These are phyloP conservation scores for Morinoia aosen DNA, from an alignment of 2,888 invertebrate genomes.

Conservation along the genomic window DNA sequence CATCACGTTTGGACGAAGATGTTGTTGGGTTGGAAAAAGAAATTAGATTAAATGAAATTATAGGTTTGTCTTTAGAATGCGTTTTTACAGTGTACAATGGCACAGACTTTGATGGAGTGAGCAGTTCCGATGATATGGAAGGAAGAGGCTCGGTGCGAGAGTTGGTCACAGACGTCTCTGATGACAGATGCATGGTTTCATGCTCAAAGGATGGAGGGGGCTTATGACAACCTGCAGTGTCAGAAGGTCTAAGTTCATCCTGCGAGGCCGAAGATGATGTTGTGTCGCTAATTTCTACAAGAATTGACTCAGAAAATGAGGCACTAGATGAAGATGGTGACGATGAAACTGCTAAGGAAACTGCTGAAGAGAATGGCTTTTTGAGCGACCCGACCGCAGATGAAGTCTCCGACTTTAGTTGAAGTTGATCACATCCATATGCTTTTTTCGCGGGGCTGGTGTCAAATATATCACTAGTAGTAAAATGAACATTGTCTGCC, in stretches of 20 bases:
- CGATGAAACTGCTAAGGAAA: not conserved
- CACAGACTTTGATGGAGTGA: not conserved
- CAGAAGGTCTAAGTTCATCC: not conserved
- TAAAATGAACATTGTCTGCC: not conserved
- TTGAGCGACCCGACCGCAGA: not conserved
- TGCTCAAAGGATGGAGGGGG: not conserved
- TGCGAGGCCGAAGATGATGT: not conserved
- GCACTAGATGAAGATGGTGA: not conserved
- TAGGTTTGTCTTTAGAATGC: not conserved
- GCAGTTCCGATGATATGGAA: not conserved
- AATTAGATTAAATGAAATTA: not conserved
- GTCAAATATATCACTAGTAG: not conserved
- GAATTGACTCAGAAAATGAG: not conserved
- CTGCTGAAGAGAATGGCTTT: not conserved
- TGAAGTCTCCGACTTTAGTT: not conserved
- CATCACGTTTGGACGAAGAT: not conserved
- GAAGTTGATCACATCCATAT: not conserved
- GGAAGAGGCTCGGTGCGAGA: not conserved
- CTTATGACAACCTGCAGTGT: not conserved
- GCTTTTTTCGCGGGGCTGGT: not conserved
- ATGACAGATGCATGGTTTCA: not conserved
- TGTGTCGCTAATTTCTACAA: not conserved
- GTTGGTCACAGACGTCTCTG: not conserved
- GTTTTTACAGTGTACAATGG: not conserved
- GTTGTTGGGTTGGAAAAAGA: not conserved